Evolutionary conservation across 2,888 invertebrate genomes (phyloP).

Genomic region (Ectemnius continuus): DNA sequence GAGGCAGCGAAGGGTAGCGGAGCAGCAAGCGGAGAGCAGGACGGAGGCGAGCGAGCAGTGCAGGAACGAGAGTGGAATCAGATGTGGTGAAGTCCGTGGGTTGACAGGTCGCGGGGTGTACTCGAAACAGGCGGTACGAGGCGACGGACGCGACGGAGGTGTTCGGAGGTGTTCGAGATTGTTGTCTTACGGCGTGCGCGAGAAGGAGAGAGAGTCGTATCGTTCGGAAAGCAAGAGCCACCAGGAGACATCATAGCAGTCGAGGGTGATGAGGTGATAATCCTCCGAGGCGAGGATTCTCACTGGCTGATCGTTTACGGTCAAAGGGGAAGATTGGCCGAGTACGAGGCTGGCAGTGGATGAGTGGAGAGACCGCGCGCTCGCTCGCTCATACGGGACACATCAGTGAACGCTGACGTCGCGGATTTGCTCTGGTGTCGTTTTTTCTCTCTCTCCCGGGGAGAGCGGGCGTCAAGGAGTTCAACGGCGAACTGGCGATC

Average conservation of each 20-base stretch:
- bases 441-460: conserved; percentile 28
- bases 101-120: conserved; percentile 67
- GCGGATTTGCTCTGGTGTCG: conserved; percentile 37
- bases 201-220: conserved; percentile 5
- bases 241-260: conserved; percentile 22
- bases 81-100: conserved; percentile 66
- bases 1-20: conserved; percentile 49
- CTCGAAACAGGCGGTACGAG: conserved; percentile 59
- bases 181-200: not conserved
- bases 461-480: conserved; percentile 32
- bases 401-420: conserved; percentile 47
- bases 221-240: conserved; percentile 16
- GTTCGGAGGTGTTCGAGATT: no score
- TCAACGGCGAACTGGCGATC: conserved; percentile 34
- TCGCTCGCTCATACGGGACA: conserved; percentile 35
- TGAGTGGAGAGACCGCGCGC: conserved; percentile 35
- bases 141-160: conserved; percentile 41
- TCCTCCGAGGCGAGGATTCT: conserved; percentile 46
- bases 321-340: conserved; percentile 43
- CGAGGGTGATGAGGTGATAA: conserved; percentile 55
- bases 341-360: conserved; percentile 36
- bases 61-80: conserved; percentile 54
- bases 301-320: conserved; percentile 33
- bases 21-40: conserved; percentile 37
- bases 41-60: conserved; percentile 41